Conservation (phyloP, 2,113 vertebrate species). For the Arvicanthis niloticus region DNA sequence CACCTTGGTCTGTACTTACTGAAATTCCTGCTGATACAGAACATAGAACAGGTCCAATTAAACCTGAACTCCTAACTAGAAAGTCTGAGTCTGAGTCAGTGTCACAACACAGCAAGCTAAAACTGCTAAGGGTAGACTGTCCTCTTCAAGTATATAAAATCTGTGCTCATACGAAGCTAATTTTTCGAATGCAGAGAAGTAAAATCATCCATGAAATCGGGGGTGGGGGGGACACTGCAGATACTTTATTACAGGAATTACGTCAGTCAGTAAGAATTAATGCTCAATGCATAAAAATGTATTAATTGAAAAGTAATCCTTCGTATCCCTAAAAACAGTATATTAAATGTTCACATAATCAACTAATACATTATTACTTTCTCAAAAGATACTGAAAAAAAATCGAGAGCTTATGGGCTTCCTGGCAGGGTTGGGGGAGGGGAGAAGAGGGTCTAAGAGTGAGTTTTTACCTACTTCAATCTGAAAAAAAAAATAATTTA, state of each 20-base stretch:
- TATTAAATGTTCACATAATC: constrained; percentile 40
- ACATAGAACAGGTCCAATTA: neutral
- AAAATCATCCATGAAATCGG: constrained; percentile 41
- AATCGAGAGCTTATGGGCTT: neutral
- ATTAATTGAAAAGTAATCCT: constrained; percentile 11
- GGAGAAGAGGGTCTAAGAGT: too few relatives aligned
- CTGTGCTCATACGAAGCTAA: constrained; percentile 23
- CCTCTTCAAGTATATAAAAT: constrained; percentile 38
- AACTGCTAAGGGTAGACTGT: neutral
- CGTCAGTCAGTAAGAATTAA: constrained; percentile 41
- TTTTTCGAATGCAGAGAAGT: constrained; percentile 53
- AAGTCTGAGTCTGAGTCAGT: constrained; percentile 57
- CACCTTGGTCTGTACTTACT: constrained; percentile 32
- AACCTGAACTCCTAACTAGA: constrained; percentile 4
- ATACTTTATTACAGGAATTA: constrained; percentile 49
- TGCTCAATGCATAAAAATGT: constrained; percentile 8
- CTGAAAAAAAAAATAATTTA: constrained; percentile 11
- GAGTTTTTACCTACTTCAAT: constrained; percentile 37
- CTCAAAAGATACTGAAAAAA: constrained; percentile 18
- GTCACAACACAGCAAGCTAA: neutral
- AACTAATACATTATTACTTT: constrained; percentile 50
- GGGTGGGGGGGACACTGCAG: neutral
- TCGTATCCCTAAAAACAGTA: constrained; percentile 43
- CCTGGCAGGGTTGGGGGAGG: neutral
- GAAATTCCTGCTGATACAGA: neutral